These are phyloP conservation scores for Lophotis ruficrista DNA, from an alignment of 2,113 vertebrate genomes.

Conservation along the genomic window DNA sequence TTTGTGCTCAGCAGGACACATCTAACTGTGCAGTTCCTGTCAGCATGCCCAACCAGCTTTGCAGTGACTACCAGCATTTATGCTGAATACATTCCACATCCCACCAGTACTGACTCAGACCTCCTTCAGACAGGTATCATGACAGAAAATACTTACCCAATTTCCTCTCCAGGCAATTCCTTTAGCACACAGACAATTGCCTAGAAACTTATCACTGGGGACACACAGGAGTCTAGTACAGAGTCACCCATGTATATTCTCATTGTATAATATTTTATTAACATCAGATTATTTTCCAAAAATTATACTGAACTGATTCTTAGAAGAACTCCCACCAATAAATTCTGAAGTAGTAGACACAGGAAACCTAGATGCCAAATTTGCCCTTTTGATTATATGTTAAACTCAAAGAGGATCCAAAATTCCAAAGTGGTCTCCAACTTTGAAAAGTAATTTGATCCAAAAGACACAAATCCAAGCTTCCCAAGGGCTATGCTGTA, in stretches of 20 bases:
- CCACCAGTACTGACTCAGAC: neutral
- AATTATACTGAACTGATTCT: neutral
- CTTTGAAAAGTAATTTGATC: neutral
- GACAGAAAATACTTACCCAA: neutral
- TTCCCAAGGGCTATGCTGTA: neutral
- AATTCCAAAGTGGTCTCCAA: neutral
- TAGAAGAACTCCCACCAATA: neutral
- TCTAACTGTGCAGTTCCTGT: neutral
- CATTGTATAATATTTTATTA: neutral
- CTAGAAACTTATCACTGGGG: neutral
- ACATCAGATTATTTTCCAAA: neutral
- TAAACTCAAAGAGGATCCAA: neutral
- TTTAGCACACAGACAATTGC: neutral
- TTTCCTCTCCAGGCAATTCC: neutral
- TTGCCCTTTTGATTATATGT: neutral
- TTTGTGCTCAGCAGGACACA: neutral
- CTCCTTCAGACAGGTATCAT: neutral
- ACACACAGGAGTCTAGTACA: neutral
- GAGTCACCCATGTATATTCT: neutral
- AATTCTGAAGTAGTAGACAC: neutral
- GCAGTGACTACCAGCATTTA: neutral
- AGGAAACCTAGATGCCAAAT: neutral
- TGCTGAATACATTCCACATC: neutral
- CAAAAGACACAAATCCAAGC: neutral
- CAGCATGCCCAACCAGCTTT: neutral